Percentiles rank a stretch among this genome's conserved stretches.
Conservation (phyloP, 2,797 vertebrate genomes). For the Todus mexicanus region DNA sequence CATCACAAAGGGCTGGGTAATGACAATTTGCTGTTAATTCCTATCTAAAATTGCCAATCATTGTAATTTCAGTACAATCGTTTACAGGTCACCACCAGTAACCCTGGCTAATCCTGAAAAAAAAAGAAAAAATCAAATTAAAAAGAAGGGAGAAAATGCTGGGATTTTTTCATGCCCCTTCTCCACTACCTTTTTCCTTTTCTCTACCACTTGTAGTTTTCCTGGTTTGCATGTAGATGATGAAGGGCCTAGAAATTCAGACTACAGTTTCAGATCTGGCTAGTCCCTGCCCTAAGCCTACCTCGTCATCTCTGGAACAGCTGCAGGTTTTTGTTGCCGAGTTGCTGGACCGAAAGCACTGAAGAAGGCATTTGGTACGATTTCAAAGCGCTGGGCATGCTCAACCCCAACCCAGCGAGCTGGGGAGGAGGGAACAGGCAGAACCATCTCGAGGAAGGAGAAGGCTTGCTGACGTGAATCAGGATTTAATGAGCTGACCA, state of each 20-base stretch:
- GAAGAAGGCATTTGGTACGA: neutral
- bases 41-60: neutral
- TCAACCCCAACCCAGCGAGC: neutral
- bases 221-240: neutral
- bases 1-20: neutral
- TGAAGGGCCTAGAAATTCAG: neutral
- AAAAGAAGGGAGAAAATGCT: neutral
- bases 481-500: slow-evolving; percentile 74
- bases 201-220: neutral
- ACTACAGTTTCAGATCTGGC: neutral
- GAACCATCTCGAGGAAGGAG: neutral
- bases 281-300: neutral
- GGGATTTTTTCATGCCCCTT: accelerated
- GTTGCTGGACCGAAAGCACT: neutral
- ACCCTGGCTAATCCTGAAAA: neutral
- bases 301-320: slow-evolving; percentile 19
- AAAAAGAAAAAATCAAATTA: neutral
- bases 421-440: neutral
- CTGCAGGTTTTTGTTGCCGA: slow-evolving; percentile 33
- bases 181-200: neutral
- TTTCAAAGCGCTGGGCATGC: neutral
- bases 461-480: slow-evolving; percentile 8
- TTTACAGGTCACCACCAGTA: neutral
- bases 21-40: neutral
- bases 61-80: neutral